A percentile compares a stretch with the other conserved stretches of the same genome.
Conservation (phyloP, 2,797 vertebrate species). For the Rhinoraja longicauda region DNA sequence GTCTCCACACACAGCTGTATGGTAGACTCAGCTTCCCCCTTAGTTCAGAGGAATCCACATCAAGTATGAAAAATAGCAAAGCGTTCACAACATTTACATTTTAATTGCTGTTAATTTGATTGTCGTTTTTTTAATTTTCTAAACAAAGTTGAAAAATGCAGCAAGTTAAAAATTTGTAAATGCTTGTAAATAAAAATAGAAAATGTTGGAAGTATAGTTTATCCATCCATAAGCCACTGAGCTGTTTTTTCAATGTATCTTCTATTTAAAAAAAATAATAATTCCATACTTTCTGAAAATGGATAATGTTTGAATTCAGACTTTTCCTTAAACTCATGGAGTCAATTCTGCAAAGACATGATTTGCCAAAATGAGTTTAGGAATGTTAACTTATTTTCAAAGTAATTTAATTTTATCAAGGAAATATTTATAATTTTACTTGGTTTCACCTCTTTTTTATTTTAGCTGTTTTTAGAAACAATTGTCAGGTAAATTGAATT, state of each 20-base stretch:
- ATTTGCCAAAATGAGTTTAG: not conserved
- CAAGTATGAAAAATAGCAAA: not conserved
- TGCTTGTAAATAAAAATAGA: not conserved
- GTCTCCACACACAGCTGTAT: no score
- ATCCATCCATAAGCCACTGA: not conserved
- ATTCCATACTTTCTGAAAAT: not conserved
- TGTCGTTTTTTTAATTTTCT: not conserved
- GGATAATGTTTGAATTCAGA: not conserved
- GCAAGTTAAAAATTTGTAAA: not conserved
- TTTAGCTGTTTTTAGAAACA: not conserved
- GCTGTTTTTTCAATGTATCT: not conserved
- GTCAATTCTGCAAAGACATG: not conserved
- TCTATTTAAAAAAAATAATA: not conserved
- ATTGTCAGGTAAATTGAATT: not conserved
- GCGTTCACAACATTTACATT: not conserved
- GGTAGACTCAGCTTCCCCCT: no score
- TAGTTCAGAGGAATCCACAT: no score
- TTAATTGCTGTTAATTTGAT: not conserved
- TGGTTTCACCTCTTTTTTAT: not conserved
- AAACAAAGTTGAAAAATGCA: not conserved
- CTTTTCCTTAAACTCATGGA: not conserved
- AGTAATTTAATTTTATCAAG: not conserved
- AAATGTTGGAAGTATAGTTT: not conserved
- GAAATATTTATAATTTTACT: not conserved
- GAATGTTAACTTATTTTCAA: not conserved